These are phyloP conservation scores for Forbesichthys papilliferus DNA, from an alignment of 2,113 vertebrate genomes.

Conservation along the genomic window DNA sequence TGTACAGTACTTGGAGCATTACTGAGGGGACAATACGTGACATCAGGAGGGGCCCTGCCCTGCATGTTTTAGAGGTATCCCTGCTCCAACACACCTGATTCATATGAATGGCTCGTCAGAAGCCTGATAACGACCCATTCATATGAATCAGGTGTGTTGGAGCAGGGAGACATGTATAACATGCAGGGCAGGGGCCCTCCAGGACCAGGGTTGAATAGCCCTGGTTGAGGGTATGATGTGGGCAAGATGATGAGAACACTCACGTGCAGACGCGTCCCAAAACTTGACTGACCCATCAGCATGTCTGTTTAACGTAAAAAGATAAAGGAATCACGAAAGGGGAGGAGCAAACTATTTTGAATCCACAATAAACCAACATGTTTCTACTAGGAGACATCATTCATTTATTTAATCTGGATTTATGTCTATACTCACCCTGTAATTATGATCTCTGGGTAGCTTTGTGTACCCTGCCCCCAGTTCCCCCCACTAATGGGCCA, in stretches of 20 bases:
- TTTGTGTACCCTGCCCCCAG: conserved; percentile 93
- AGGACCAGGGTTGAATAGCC: no score
- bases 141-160: no score
- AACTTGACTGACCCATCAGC: conserved; percentile 97
- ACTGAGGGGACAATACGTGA: conserved; percentile 69
- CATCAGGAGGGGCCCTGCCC: neutral
- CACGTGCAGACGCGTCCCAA: conserved; percentile 96
- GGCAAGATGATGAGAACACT: conserved; percentile 61
- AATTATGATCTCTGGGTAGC: conserved; percentile 97
- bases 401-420: neutral
- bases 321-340: neutral
- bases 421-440: conserved; percentile 84
- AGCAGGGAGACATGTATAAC: no score
- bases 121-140: no score
- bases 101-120: neutral
- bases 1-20: conserved; percentile 95
- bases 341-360: neutral
- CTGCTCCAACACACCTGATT: no score
- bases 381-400: neutral
- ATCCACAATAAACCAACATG: neutral
- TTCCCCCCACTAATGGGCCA: conserved; percentile 97
- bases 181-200: no score
- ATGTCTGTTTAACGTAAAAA: conserved; percentile 79
- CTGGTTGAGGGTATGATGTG: neutral
- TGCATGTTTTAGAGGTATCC: no score